Base-by-base conservation (phyloP, 2,888 invertebrate genomes). In the Blera fallax region DNA sequence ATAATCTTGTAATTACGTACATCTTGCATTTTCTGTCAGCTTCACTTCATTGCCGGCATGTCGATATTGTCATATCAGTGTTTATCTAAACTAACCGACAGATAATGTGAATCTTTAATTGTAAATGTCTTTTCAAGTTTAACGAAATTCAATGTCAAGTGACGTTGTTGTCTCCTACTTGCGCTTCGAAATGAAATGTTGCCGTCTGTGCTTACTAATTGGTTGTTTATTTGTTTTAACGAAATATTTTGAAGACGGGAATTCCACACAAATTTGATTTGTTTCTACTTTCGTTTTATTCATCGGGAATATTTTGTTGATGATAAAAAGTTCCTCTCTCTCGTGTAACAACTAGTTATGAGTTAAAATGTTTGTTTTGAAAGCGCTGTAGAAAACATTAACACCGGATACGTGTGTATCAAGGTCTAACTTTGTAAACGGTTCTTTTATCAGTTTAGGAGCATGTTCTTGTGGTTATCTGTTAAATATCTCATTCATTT, bases 381-480 rank as follows among this genome's bases (percentile, higher is more conserved):
- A 48, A 21, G 3, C 21, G 16, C 21, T 11, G 21, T 48, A 48
- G 21, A 48, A 10, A 58, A 32, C 16, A 58, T 48, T 72, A 60
- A 72, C 72, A 60, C 60, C 50, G 60, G 72, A 72, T 72, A 72
- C 70, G 58, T 72, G 70, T 58, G 58, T 72, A 72, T 37, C 72
- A 72, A 60, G 72, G 37, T 18, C 18, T 45, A 45, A 48, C 18
- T 21, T 21, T 18, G 11, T 48, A 48, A 48, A 48, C 21, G 10
- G 18, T 48, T 48, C 10, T 48, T 48, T 48, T 48, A 48, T 21
- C 48, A 48, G 48, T 43, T 16, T 16, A 2, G 43, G 16, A 43
- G 16, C 16, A 29, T 70, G 40, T 58, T 65, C 0, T 34, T 67
- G n/a, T 67, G 37, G 54, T 73, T 73, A 73, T 73, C 73, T 29